phyloP scores from a whole-genome alignment of 1,140 invertebrate genomes.

The Oreohelix idahoensis region DNA sequence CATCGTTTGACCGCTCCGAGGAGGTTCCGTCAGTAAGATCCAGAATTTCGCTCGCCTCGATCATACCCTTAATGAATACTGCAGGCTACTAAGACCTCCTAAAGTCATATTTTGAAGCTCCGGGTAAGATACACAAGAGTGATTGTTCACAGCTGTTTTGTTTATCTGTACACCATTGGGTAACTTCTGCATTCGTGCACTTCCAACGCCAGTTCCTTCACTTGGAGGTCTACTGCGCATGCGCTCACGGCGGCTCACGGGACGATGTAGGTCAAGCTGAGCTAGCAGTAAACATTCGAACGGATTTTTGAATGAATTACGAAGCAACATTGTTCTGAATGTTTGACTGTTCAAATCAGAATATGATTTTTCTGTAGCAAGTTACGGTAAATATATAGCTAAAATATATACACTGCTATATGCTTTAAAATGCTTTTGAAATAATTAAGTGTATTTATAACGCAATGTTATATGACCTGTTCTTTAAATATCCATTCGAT shows the following conservation, averaged over 20 bases:
- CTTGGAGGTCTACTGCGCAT: conserved; percentile 33
- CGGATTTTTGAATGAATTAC: not conserved
- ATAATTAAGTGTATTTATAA: too few species aligned
- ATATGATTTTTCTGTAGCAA: not conserved
- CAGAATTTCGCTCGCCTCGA: conserved; percentile 38
- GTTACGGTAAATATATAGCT: not conserved
- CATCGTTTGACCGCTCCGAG: conserved; percentile 40
- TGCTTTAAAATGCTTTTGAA: not conserved
- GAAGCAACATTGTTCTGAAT: not conserved
- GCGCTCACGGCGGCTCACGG: conserved; percentile 19
- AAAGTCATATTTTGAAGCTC: conserved; percentile 18
- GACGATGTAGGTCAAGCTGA: conserved; percentile 35
- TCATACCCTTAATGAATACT: conserved; percentile 36
- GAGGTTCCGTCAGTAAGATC: conserved; percentile 36
- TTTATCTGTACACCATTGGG: conserved; percentile 6
- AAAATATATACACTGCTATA: not conserved
- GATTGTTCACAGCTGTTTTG: conserved; percentile 8
- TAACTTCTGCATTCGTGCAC: conserved; percentile 29
- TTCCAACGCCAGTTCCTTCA: conserved; percentile 37
- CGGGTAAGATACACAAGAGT: not conserved
- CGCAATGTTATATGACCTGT: not conserved
- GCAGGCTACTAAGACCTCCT: not conserved
- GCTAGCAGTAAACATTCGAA: conserved; percentile 37
- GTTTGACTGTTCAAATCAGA: not conserved
- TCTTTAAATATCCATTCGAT: conserved; percentile 12